These are phyloP conservation scores for Coracopsis vasa DNA, from an alignment of 2,113 vertebrate species.

Conservation along the genomic window DNA sequence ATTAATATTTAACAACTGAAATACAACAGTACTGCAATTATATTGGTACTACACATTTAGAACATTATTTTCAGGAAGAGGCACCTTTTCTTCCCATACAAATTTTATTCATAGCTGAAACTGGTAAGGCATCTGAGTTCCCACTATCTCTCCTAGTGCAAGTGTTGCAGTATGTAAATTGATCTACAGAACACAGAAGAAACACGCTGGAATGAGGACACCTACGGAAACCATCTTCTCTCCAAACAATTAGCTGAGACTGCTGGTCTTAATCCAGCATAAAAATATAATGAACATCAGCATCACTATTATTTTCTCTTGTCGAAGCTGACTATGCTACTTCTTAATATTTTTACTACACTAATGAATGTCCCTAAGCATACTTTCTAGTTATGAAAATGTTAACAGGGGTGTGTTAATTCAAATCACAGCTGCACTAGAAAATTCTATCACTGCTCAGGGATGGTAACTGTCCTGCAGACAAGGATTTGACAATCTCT, in stretches of 20 bases:
- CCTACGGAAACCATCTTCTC: background rate
- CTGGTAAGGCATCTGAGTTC: background rate
- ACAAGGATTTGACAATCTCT: background rate
- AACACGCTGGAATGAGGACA: background rate
- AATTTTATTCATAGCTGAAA: background rate
- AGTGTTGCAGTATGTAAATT: background rate
- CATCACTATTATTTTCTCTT: background rate
- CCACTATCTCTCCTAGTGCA: background rate
- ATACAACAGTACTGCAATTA: background rate
- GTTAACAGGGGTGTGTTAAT: background rate
- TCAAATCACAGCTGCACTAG: background rate
- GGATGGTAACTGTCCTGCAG: background rate
- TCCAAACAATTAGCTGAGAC: background rate
- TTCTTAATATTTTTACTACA: background rate
- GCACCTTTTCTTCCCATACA: background rate
- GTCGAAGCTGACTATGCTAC: background rate
- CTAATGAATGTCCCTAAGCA: background rate
- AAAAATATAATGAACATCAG: background rate
- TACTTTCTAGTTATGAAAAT: background rate
- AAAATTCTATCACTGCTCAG: background rate
- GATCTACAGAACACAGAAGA: background rate
- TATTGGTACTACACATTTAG: background rate
- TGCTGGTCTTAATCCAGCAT: background rate
- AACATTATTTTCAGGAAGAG: background rate
- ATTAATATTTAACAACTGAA: background rate